Conservation (phyloP, 2,113 vertebrate genomes). For the Amazona guildingii region DNA sequence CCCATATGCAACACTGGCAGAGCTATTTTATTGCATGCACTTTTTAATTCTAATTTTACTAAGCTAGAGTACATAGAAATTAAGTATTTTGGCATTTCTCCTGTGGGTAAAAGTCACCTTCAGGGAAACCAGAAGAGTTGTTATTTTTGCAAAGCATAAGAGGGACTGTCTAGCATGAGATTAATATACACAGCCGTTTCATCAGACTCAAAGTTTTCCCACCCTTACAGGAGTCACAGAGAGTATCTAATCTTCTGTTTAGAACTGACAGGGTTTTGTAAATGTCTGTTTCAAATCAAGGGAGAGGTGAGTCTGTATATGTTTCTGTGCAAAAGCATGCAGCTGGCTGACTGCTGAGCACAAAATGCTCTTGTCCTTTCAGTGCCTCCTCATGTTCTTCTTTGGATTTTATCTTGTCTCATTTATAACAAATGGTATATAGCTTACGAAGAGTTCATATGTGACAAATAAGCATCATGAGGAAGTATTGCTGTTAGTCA, state of each 20-base stretch:
- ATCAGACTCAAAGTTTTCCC: neutral
- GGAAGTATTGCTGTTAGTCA: neutral
- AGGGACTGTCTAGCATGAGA: neutral
- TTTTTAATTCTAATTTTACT: neutral
- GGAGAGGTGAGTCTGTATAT: fast-evolving
- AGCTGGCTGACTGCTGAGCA: neutral
- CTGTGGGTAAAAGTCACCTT: slow-evolving; percentile 7
- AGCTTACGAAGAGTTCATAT: neutral
- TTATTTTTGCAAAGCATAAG: neutral
- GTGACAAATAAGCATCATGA: neutral
- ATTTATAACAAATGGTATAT: neutral
- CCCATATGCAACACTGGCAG: neutral
- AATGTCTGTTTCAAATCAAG: neutral
- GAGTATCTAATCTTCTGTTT: neutral
- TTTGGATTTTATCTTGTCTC: neutral
- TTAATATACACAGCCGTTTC: neutral
- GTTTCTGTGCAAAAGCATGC: neutral
- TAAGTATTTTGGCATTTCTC: neutral
- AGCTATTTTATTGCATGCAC: neutral
- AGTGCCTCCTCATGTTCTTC: neutral
- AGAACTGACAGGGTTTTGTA: neutral
- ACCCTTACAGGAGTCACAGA: neutral
- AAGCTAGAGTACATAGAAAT: neutral
- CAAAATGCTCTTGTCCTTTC: neutral
- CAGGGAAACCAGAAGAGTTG: neutral